Evolutionary conservation across 2,888 invertebrate genomes (phyloP).

Genomic region (Cryptocephalus primarius): DNA sequence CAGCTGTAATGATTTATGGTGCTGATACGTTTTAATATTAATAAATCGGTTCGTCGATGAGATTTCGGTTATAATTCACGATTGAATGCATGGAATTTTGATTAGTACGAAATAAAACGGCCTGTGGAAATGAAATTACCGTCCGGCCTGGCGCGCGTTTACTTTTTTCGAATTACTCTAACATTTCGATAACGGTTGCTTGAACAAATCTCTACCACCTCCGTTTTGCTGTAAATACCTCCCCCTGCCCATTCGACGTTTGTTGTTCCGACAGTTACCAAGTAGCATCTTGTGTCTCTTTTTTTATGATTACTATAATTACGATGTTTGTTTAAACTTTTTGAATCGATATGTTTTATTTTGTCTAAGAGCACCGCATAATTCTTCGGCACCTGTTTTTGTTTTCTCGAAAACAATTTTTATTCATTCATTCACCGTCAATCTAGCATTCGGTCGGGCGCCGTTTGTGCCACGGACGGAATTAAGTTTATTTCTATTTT

Average conservation of each 20-base stretch:
- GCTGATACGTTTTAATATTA: too few species aligned
- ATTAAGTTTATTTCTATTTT: too few species aligned
- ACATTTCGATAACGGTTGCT: conserved; percentile 8
- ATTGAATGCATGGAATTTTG: conserved; percentile 9
- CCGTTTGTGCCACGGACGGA: too few species aligned
- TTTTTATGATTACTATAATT: conserved; percentile 2
- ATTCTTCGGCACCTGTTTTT: conserved; percentile 27
- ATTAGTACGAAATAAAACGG: conserved; percentile 9
- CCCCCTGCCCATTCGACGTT: conserved; percentile 6
- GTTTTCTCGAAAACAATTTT: conserved; percentile 10
- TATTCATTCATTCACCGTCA: too few species aligned
- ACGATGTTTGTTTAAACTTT: conserved; percentile 3
- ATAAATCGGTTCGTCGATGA: too few species aligned
- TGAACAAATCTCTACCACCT: conserved; percentile 19
- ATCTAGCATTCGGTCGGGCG: too few species aligned
- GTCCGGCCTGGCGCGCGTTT: too few species aligned
- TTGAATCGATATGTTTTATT: conserved; percentile 8
- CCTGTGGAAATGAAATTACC: too few species aligned
- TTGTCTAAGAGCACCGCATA: conserved; percentile 33
- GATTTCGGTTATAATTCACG: too few species aligned
- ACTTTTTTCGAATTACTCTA: background rate
- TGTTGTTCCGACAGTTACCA: conserved; percentile 23
- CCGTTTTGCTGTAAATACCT: conserved; percentile 12
- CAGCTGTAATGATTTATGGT: too few species aligned
- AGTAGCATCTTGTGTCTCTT: conserved; percentile 31